Evolutionary conservation across 2,113 vertebrate species (phyloP).

Genomic region (Anguilla japonica): DNA sequence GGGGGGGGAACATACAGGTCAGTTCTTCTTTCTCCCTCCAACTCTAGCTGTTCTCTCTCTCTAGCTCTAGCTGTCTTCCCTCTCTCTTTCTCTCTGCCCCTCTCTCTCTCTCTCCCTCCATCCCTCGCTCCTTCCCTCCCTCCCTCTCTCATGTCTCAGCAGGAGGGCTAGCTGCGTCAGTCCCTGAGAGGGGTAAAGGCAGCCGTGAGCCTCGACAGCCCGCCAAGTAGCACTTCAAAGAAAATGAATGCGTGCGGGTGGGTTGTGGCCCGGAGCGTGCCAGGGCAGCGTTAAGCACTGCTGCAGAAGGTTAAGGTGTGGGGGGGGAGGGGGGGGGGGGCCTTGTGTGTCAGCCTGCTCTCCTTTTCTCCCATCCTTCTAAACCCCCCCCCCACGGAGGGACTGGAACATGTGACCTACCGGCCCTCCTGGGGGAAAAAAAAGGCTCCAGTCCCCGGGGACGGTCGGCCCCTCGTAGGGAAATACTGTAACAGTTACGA

Average conservation of each 20-base stretch:
- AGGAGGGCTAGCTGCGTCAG: not conserved
- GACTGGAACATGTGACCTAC: not conserved
- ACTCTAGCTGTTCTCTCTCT: no score
- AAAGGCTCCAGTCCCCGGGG: not conserved
- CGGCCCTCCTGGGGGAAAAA: not conserved
- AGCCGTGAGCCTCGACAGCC: not conserved
- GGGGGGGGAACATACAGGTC: conserved; percentile 15
- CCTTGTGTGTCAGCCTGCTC: not conserved
- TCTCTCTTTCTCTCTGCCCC: conserved; percentile 28
- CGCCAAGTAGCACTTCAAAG: not conserved
- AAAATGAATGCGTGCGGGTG: not conserved
- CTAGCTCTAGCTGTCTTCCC: conserved; percentile 29
- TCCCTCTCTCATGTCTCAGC: not conserved
- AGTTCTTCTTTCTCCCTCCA: not conserved
- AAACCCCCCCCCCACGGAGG: not conserved
- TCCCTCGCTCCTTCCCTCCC: not conserved
- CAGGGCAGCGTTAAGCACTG: not conserved
- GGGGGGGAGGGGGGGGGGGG: not conserved
- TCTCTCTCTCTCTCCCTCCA: not conserved
- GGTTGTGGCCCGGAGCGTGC: not conserved
- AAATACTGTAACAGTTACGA: not conserved
- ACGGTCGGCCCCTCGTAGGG: not conserved
- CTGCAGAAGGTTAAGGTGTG: not conserved
- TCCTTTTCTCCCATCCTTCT: not conserved
- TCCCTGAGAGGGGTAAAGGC: not conserved